A percentile compares a stretch with the other conserved stretches of the same genome.
These are phyloP conservation scores for Sphyrna mokarran DNA, from an alignment of 2,113 vertebrate genomes.

Conservation along the genomic window DNA sequence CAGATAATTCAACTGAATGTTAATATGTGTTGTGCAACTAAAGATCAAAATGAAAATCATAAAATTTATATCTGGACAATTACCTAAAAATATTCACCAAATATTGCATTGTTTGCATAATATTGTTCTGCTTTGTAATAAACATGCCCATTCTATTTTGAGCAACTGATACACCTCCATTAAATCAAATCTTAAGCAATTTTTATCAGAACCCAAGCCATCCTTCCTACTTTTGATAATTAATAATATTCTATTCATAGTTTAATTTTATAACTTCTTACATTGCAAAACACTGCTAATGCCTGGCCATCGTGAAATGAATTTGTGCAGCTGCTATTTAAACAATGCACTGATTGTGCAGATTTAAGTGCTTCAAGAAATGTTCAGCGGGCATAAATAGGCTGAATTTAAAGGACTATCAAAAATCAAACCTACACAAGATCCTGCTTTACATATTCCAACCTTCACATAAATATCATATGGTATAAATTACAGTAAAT, in stretches of 20 bases:
- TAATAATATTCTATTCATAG: slow-evolving; percentile 35
- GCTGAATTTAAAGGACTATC: not conserved
- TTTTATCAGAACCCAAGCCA: not conserved
- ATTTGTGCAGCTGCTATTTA: slow-evolving; percentile 33
- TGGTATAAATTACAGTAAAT: slow-evolving; percentile 12
- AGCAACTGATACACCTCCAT: not conserved
- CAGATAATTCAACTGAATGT: not conserved
- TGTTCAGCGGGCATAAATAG: not conserved
- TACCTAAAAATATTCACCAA: not conserved
- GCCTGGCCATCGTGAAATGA: not conserved
- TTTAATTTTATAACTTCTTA: not conserved
- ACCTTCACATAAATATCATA: slow-evolving; percentile 23
- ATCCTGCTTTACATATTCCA: slow-evolving; percentile 26
- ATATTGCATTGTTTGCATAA: not conserved
- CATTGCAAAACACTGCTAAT: slow-evolving; percentile 4
- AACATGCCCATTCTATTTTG: not conserved
- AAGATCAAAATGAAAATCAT: slow-evolving; percentile 6
- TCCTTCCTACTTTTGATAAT: not conserved
- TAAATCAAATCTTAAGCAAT: not conserved
- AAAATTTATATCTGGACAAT: not conserved
- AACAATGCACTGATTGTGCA: slow-evolving; percentile 30
- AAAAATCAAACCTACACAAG: slow-evolving; percentile 32
- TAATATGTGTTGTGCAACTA: not conserved
- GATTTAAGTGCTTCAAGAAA: slow-evolving; percentile 21
- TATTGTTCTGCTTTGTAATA: not conserved